Evolutionary conservation across 2,888 invertebrate species (phyloP), one percentile per base, ranked within the genome.

Genomic region (Melanargia galathea): DNA sequence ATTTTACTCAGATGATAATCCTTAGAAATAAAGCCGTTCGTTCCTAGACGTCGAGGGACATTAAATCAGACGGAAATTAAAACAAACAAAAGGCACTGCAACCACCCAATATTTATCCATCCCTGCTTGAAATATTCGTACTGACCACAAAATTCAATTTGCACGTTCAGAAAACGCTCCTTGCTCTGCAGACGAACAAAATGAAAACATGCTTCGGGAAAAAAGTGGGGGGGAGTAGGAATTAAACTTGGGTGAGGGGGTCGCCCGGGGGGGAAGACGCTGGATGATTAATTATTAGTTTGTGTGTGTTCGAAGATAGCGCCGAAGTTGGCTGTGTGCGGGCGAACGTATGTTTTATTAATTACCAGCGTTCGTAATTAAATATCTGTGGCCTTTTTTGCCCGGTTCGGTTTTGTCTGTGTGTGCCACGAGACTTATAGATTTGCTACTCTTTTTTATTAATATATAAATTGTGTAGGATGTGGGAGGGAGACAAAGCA

Each of bases 201-300:
- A 90, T 87, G 88, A 90, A 86, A 87, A 86, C 84, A 83, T 79
- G 78, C 79, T 79, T 75, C 78, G 81, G 81, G 82, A 89, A 89
- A 90, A 88, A 86, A 67, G 64, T 64, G 73, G 74, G 79, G 84
- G 83, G 83, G 81, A 82, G 80, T 78, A 85, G 87, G 87, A 89
- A 89, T 89, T 89, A 89, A 88, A 87, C 83, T 84, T 76, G 79
- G 84, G 73, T 76, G 72, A 75, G 74, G 74, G 75, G 72, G 76
- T 74, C 70, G 74, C 71, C 71, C 73, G 69, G 67, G 69, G 70
- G 71, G 70, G 83, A 88, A 87, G 87, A 87, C 78, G 85, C 79
- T 78, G 82, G 89, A 90, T 91, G 90, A 91, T 90, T 91, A 91
- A 90, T 91, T 91, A 90, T 90, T 87, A 88, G 89, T 90, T 88